A percentile compares a stretch with the other conserved stretches of the same genome.
These are phyloP conservation scores for Chamaetylas fuelleborni DNA, from an alignment of 2,113 vertebrate species.

Conservation along the genomic window DNA sequence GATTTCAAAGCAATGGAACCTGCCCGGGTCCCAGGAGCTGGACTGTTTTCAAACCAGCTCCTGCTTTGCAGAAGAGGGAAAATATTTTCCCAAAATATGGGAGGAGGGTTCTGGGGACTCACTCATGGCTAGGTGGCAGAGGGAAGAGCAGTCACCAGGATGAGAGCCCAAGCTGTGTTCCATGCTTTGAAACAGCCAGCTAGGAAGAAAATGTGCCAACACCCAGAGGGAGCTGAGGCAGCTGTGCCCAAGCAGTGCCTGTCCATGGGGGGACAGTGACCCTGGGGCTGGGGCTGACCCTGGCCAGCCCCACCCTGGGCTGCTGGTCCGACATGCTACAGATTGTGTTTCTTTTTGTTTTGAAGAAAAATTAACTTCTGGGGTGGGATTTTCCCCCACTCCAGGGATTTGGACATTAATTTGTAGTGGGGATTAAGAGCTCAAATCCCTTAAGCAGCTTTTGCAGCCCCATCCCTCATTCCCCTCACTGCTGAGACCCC, in stretches of 20 bases:
- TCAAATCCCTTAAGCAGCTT: slow-evolving; percentile 66
- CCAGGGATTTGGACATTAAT: slow-evolving; percentile 50
- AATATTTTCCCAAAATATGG: background rate
- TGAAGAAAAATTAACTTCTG: slow-evolving; percentile 31
- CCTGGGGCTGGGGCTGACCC: background rate
- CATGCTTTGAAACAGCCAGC: background rate
- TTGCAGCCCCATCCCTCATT: background rate
- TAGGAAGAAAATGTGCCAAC: background rate
- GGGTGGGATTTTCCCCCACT: slow-evolving; percentile 39
- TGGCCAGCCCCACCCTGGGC: background rate
- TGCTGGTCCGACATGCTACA: rapidly evolving
- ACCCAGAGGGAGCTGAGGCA: background rate
- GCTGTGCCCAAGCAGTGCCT: background rate
- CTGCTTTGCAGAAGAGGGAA: background rate
- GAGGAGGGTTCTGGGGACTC: background rate
- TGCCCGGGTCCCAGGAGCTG: background rate
- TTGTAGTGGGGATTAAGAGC: slow-evolving; percentile 60
- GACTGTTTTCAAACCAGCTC: background rate
- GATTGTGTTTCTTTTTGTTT: background rate
- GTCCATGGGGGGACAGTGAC: rapidly evolving
- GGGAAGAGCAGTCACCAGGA: rapidly evolving
- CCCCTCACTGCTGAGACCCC: background rate
- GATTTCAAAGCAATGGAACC: background rate
- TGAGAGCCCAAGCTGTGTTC: rapidly evolving
- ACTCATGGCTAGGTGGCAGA: background rate